Conservation (phyloP, 1,140 invertebrate species). For the Lordiphosa collinella region DNA sequence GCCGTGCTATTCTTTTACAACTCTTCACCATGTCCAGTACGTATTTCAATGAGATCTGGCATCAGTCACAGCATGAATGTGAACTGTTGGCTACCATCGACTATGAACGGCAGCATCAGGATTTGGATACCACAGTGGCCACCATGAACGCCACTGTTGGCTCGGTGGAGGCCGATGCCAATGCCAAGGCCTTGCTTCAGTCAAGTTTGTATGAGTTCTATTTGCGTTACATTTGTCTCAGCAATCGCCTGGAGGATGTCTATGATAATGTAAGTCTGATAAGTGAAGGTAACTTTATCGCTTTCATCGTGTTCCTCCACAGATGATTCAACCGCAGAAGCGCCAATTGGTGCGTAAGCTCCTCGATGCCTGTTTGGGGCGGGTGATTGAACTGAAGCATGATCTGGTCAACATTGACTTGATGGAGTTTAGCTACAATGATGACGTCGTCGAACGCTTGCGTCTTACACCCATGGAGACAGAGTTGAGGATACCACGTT, state of each 20-base stretch:
- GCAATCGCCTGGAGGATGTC: constrained; percentile 88
- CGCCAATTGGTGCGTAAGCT: constrained; percentile 88
- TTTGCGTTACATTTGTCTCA: constrained; percentile 87
- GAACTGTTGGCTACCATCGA: constrained; percentile 84
- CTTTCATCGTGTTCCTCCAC: no score
- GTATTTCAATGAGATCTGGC: constrained; percentile 86
- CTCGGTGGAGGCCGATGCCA: constrained; percentile 49
- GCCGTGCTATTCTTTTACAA: background rate
- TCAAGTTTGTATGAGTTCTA: constrained; percentile 70
- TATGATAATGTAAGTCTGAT: constrained; percentile 86
- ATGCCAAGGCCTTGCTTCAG: constrained; percentile 58
- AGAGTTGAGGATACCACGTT: constrained; percentile 85
- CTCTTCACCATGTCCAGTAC: constrained; percentile 84
- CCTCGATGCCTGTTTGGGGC: constrained; percentile 89
- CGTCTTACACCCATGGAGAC: constrained; percentile 84
- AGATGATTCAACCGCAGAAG: constrained; percentile 94
- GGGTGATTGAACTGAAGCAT: constrained; percentile 89
- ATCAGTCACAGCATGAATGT: constrained; percentile 83
- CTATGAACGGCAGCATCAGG: constrained; percentile 82
- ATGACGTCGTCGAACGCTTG: constrained; percentile 85
- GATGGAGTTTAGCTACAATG: constrained; percentile 92
- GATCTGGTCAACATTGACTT: constrained; percentile 92
- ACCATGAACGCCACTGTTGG: constrained; percentile 49
- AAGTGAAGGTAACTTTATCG: no score
- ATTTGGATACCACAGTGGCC: constrained; percentile 67